These are phyloP conservation scores for Emydura subglobosa DNA, from an alignment of 2,113 vertebrate species.

Conservation along the genomic window DNA sequence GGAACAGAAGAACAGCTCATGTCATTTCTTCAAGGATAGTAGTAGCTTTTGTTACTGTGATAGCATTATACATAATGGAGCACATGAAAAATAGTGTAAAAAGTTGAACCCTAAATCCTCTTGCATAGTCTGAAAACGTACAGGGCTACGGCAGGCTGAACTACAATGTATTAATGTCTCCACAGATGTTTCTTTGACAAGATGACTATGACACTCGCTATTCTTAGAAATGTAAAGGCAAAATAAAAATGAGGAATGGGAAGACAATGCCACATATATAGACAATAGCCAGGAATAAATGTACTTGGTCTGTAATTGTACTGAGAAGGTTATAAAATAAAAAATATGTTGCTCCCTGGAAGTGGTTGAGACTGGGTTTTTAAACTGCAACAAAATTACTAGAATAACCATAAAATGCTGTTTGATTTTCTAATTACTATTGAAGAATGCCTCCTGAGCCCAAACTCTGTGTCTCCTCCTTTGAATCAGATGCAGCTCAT, in stretches of 20 bases:
- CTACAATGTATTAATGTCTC: background rate
- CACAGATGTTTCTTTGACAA: background rate
- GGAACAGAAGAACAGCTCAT: background rate
- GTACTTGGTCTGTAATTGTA: constrained; percentile 45
- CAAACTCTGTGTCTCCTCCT: constrained; percentile 53
- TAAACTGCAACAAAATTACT: constrained; percentile 66
- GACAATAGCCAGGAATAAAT: constrained; percentile 3
- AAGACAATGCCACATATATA: background rate
- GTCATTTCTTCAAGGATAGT: background rate
- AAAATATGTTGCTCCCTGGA: constrained; percentile 9
- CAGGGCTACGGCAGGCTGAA: background rate
- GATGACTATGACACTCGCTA: background rate
- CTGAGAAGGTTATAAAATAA: background rate
- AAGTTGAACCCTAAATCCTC: background rate
- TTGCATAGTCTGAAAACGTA: background rate
- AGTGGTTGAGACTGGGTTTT: constrained; percentile 46
- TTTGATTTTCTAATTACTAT: constrained; percentile 78
- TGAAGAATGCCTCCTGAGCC: constrained; percentile 72
- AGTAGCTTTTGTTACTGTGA: background rate
- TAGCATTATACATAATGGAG: background rate
- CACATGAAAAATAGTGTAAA: constrained; percentile 12
- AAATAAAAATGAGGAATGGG: constrained; percentile 12
- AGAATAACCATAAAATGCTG: constrained; percentile 60
- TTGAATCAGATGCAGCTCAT: constrained; percentile 64
- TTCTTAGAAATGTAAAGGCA: background rate